Evolutionary conservation across 2,113 vertebrate genomes (phyloP).

Genomic region (Indri indri): DNA sequence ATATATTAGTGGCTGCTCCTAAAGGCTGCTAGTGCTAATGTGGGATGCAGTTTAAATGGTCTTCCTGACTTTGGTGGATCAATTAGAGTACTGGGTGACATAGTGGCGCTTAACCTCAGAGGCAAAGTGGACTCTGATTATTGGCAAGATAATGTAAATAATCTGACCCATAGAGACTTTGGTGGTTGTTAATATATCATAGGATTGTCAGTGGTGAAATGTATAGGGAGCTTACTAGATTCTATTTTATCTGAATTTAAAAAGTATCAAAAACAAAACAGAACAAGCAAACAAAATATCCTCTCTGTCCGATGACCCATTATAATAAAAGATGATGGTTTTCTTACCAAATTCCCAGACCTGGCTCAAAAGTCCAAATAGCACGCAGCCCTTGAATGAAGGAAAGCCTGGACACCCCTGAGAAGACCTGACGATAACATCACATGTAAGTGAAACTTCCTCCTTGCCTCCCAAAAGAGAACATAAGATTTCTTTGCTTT

Average conservation of each 20-base stretch:
- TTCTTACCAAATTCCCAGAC: background rate
- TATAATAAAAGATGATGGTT: background rate
- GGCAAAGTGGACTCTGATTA: background rate
- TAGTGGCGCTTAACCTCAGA: background rate
- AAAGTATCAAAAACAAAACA: background rate
- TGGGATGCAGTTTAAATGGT: background rate
- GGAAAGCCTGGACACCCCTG: background rate
- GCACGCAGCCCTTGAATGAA: background rate
- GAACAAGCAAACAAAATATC: background rate
- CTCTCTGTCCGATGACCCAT: background rate
- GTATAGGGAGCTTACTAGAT: background rate
- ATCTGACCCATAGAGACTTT: background rate
- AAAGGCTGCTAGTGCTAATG: background rate
- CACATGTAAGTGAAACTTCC: accelerated
- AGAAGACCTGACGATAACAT: background rate
- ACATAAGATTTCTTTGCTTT: background rate
- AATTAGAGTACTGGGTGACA: background rate
- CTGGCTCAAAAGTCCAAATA: background rate
- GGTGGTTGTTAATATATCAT: background rate
- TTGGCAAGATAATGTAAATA: background rate
- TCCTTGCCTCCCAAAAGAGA: background rate
- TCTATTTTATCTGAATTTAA: background rate
- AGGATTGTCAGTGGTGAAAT: background rate
- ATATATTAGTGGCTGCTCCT: background rate
- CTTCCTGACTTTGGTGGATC: background rate